phyloP scores from a whole-genome alignment of 2,113 vertebrate genomes.

The Struthidea cinerea region DNA sequence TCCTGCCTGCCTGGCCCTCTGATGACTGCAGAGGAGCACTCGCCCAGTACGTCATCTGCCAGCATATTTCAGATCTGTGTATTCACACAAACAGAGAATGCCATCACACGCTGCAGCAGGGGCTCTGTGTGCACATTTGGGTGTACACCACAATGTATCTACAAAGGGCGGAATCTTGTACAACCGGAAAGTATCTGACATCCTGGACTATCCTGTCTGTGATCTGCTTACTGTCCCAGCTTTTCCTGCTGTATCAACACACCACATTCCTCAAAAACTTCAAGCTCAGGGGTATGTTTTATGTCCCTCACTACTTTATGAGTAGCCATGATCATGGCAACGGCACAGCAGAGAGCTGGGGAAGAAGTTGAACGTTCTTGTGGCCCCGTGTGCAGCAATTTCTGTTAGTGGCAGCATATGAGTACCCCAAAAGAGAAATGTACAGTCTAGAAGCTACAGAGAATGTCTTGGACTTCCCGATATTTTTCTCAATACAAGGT shows the following conservation, averaged over 20 bases:
- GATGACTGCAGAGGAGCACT: neutral
- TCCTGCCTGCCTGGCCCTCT: neutral
- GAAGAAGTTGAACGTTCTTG: neutral
- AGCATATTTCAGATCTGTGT: neutral
- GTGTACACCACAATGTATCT: neutral
- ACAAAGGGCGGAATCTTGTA: neutral
- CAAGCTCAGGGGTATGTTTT: neutral
- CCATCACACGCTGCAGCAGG: neutral
- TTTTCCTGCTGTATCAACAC: neutral
- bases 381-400: neutral
- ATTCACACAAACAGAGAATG: neutral
- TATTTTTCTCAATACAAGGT: neutral
- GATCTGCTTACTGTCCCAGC: neutral
- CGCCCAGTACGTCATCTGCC: neutral
- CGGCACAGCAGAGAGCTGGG: neutral
- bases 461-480: neutral
- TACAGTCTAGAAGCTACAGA: neutral
- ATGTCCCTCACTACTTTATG: neutral
- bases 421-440: neutral
- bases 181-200: neutral
- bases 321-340: neutral
- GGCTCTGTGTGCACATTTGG: neutral
- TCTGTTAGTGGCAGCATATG: neutral
- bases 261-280: neutral
- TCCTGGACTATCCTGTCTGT: neutral